Evolutionary conservation across 2,888 invertebrate species (phyloP).

Genomic region (Melanotus villosus): DNA sequence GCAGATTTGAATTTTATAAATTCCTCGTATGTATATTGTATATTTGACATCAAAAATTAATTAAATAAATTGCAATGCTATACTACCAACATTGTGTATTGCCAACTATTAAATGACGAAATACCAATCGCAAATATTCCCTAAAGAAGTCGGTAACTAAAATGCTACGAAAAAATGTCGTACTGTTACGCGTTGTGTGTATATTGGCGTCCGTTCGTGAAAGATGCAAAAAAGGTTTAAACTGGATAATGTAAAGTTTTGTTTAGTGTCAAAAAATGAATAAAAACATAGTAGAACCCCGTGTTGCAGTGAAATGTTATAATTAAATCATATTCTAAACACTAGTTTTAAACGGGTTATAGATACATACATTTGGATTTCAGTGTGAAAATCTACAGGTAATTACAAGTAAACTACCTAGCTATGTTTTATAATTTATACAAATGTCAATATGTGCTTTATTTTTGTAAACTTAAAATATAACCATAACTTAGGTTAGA

Average conservation of each 20-base stretch:
- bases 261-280: background rate
- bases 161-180: slow-evolving; percentile 39
- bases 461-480: no score
- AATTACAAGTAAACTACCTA: background rate
- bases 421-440: background rate
- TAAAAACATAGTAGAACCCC: background rate
- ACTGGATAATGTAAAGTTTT: background rate
- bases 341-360: slow-evolving; percentile 14
- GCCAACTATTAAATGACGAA: no score
- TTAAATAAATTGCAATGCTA: no score
- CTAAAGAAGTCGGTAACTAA: background rate
- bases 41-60: no score
- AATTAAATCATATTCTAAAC: slow-evolving; percentile 8
- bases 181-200: slow-evolving; percentile 31
- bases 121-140: no score
- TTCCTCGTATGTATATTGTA: no score
- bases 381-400: slow-evolving; percentile 3
- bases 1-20: no score
- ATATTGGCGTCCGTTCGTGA: slow-evolving; percentile 23
- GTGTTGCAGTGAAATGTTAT: slow-evolving; percentile 15
- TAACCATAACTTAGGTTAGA: background rate
- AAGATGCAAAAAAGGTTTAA: slow-evolving; percentile 5
- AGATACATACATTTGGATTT: slow-evolving; percentile 15
- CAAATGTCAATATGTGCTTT: background rate
- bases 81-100: no score